Evolutionary conservation across 92 coral and sea anemone genomes (phyloP), one percentile per base, ranked within the genome.

Genomic region (Porites rus): DNA sequence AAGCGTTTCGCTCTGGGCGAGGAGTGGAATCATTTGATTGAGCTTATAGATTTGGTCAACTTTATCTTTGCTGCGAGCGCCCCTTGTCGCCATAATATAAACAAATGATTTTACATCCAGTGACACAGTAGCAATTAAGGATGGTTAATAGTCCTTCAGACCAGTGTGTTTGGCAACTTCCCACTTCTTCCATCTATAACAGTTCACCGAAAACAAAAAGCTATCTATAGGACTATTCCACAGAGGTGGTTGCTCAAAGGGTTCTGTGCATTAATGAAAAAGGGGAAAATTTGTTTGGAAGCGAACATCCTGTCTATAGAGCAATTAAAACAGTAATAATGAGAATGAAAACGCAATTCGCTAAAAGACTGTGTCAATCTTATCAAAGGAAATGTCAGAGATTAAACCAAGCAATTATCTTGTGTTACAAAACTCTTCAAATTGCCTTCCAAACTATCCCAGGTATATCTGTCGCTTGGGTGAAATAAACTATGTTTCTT

Each of bases 271-370:
- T 74, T 19, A 38, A 75, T 60, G 51, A 73, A 11, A 21, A 65
- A 16, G 70, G n/a, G 5, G 65, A 74, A 73, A 80, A 74, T 28
- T 86, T 75, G 80, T 80, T 80, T 74, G 90, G 80, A 80, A 74
- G 25, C 80, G 74, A 64, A 85, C 83, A 76, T 85, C 91, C 93
- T 93, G 90, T 93, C 84, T 78, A 91, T 88, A 87, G 94, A 90
- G 96, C 96, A 94, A 94, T 94, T 94, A 93, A 94, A 87, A 22
- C 65, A 18, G 77, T 82, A 90, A 92, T 94, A 90, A 88, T 84
- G 80, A 75, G 88, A 86, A 75, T 77, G 88, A 86, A 71, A 80
- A 84, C 85, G 86, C 91, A 90, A 90, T 90, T 87, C 91, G 91
- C 77, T 85, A 88, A 78, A 86, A 91, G 91, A 64, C 87, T 54